These are phyloP conservation scores for Sminthopsis crassicaudata DNA, from an alignment of 2,113 vertebrate species.

Conservation along the genomic window DNA sequence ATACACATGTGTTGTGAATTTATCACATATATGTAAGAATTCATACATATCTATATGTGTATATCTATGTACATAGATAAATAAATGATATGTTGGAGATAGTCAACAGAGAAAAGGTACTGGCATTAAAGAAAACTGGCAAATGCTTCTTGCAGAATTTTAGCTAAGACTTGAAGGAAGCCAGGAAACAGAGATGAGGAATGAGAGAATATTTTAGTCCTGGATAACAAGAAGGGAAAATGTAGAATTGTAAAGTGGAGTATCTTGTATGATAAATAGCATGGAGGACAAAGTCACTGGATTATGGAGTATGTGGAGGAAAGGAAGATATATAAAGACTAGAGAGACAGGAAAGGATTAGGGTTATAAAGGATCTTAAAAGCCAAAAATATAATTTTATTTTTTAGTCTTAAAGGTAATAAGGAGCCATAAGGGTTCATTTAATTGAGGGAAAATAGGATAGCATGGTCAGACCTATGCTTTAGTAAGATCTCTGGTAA, in stretches of 20 bases:
- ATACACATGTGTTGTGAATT: too few species aligned
- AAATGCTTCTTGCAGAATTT: neutral
- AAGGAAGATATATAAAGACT: neutral
- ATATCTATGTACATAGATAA: neutral
- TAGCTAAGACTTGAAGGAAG: neutral
- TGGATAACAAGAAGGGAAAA: neutral
- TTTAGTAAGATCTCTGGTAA: neutral
- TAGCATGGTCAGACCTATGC: too few species aligned
- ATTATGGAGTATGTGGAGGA: too few species aligned
- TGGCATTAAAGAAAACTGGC: neutral
- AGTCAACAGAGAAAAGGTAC: neutral
- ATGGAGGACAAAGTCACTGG: too few species aligned
- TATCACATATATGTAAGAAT: neutral
- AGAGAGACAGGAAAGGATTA: neutral
- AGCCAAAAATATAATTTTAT: neutral
- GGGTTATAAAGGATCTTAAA: neutral
- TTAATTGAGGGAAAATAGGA: too few species aligned
- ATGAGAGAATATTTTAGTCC: neutral
- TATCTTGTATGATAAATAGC: too few species aligned
- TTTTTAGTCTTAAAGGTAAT: neutral
- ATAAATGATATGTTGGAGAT: neutral
- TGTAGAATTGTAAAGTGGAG: too few species aligned
- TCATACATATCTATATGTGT: neutral
- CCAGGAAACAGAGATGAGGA: neutral
- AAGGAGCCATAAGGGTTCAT: neutral